Evolutionary conservation across 2,113 vertebrate species (phyloP), one percentile per base, ranked within the genome.

Genomic region (Apteryx owenii): DNA sequence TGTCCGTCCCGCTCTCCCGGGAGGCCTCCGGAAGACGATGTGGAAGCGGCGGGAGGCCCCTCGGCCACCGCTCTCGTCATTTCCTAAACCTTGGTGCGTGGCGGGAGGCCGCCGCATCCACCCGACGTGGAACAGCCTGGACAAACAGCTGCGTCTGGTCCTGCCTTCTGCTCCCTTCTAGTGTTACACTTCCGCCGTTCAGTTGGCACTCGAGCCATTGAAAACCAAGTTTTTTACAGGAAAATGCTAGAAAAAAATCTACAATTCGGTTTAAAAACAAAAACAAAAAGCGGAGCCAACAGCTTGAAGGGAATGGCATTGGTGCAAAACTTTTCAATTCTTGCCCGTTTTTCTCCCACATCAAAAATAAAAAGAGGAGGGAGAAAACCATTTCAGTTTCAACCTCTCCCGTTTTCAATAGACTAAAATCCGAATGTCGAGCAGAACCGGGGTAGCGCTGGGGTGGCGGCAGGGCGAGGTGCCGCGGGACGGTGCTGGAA

Each of bases 161-260:
- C 3, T 1, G 2, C 36, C 71, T 8, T 11, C 56, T 44, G 11
- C 42, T 12, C 65, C 26, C 65, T 38, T 20, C 36, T 23, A 25
- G 51, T 0, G 1, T 44, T 11, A 0, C 2, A 40, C 64, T 82
- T 20, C 25, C 17, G 29, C 40, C 17, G 0, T 36, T 13, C 42
- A 0, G 17, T 2, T 40, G 51, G 5, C 5, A 1, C 28, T 20
- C 14, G 10, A 33, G 42, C 42, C n/a, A 4, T 8, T 12, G 19
- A 13, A 23, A 53, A 60, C 33, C 12, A 20, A 33, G 28, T 5
- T 4, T 40, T 29, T 2, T 0, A 4, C 12, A 2, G 1, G 19
- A 38, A 38, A 38, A 38, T 38, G 36, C 36, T 38, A 16, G 14
- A 46, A 46, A 15, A 46, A 46, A 18, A 56, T 3, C 38, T n/a